phyloP scores from a whole-genome alignment of 2,113 vertebrate genomes.

The Ceyx margarethae region DNA sequence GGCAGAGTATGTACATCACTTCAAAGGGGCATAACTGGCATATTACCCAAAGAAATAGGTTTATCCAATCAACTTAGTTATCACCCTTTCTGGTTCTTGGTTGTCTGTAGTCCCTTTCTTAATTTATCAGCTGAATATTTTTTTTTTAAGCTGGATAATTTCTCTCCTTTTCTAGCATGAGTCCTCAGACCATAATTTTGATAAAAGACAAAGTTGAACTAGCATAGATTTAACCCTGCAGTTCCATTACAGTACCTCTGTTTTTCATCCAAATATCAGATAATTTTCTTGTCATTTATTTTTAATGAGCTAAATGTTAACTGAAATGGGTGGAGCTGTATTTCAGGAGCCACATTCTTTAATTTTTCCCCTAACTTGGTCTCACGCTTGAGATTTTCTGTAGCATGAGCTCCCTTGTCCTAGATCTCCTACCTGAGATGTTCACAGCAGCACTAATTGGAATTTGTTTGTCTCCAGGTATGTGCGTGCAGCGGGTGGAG shows the following conservation, averaged over 20 bases:
- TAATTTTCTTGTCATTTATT: too few relatives aligned
- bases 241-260: background rate
- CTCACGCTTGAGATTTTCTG: background rate
- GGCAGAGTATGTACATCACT: slow-evolving; percentile 87
- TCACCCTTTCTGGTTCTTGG: background rate
- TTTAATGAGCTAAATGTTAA: too few relatives aligned
- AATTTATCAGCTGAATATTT: background rate
- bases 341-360: background rate
- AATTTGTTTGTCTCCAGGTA: slow-evolving; percentile 73
- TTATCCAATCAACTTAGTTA: background rate
- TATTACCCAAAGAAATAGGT: background rate
- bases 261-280: background rate
- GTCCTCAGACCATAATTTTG: background rate
- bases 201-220: background rate
- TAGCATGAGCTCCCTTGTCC: background rate
- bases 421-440: fast-evolving
- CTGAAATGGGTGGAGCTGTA: background rate
- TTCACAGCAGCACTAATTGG: background rate
- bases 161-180: background rate
- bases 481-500: slow-evolving; percentile 81
- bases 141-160: background rate
- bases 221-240: background rate
- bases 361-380: background rate
- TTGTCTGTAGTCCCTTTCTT: background rate
- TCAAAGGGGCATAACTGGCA: slow-evolving; percentile 1